Evolutionary conservation across 2,113 vertebrate species (phyloP).

Genomic region (Natator depressus): DNA sequence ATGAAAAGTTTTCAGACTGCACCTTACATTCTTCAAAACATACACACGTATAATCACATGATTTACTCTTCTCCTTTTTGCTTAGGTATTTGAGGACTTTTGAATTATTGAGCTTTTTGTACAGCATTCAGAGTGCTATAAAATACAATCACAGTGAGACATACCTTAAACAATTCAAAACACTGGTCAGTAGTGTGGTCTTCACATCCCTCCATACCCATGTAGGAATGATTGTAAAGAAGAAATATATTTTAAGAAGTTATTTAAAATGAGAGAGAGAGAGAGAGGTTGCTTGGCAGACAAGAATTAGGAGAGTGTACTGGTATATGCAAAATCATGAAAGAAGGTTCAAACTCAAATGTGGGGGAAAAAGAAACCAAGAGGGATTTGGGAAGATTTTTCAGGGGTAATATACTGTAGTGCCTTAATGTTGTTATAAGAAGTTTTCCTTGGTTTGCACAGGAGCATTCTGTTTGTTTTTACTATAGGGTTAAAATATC

Average conservation of each 20-base stretch:
- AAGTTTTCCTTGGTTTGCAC: background rate
- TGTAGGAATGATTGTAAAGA: background rate
- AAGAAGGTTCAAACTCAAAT: background rate
- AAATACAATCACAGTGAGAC: background rate
- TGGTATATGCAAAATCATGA: background rate
- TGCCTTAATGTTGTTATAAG: background rate
- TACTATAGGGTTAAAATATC: slow-evolving; percentile 39
- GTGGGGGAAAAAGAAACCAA: background rate
- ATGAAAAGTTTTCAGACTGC: background rate
- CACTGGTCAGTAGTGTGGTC: background rate
- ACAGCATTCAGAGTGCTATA: background rate
- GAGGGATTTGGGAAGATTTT: background rate
- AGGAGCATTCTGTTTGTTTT: background rate
- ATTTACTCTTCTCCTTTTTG: background rate
- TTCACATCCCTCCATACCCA: background rate
- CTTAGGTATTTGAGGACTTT: background rate
- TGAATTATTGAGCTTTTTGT: background rate
- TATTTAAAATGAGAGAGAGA: background rate
- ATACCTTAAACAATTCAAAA: background rate
- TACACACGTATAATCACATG: rapidly evolving
- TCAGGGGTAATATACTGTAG: rapidly evolving
- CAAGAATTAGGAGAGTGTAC: background rate
- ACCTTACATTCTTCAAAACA: background rate
- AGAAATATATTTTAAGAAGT: background rate
- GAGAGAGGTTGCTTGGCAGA: background rate